phyloP scores from a whole-genome alignment of 2,888 invertebrate genomes.

The Lasius fuliginosus region DNA sequence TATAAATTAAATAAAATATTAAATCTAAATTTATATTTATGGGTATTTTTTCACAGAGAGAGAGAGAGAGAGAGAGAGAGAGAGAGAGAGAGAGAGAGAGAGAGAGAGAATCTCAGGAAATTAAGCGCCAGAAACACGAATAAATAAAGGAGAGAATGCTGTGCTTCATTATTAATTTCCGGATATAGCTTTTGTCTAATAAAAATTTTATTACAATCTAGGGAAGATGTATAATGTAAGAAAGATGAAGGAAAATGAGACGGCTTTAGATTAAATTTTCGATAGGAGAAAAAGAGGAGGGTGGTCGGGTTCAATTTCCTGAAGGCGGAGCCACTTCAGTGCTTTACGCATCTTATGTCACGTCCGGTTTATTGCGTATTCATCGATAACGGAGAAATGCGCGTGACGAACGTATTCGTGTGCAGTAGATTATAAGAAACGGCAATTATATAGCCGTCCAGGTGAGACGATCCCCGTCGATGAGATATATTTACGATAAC shows the following conservation, averaged over 20 bases:
- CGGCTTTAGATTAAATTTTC: conserved; percentile 12
- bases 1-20: background rate
- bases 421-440: conserved; percentile 40
- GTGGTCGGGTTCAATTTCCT: background rate
- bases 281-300: background rate
- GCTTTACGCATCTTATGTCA: conserved; percentile 35
- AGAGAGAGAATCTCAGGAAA: background rate
- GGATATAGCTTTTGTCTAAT: background rate
- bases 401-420: conserved; percentile 43
- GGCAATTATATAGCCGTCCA: conserved; percentile 41
- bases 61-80: background rate
- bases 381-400: conserved; percentile 46
- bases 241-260: background rate
- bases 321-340: background rate
- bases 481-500: conserved; percentile 37
- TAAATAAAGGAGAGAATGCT: background rate
- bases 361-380: conserved; percentile 42
- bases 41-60: background rate
- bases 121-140: background rate
- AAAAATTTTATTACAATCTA: background rate
- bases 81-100: too few relatives aligned
- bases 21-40: background rate
- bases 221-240: background rate
- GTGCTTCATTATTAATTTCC: background rate
- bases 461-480: conserved; percentile 40